Percentiles rank a stretch among this genome's conserved stretches.
Evolutionary conservation across 2,113 vertebrate genomes (phyloP).

Genomic region (Copsychus sechellarum): DNA sequence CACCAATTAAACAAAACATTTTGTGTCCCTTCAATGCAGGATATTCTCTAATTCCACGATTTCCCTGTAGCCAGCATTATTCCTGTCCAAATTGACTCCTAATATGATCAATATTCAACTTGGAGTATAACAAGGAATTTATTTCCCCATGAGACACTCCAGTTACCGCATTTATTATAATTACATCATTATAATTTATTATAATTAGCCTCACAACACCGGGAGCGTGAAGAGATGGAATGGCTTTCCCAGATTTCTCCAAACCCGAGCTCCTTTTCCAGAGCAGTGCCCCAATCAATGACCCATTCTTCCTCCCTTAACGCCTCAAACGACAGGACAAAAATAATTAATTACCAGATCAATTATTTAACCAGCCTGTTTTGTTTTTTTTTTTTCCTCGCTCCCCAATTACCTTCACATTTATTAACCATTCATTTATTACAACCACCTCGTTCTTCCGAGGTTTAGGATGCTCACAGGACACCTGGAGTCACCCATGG

Average conservation of each 20-base stretch:
- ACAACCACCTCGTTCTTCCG: background rate
- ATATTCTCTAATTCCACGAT: background rate
- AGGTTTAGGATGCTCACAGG: background rate
- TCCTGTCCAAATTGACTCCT: background rate
- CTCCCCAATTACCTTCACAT: background rate
- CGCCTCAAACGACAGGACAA: background rate
- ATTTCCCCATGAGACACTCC: fast-evolving
- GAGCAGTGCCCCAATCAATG: background rate
- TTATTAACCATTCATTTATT: background rate
- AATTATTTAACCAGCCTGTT: background rate
- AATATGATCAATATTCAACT: background rate
- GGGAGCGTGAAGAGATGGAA: background rate
- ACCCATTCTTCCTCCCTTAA: background rate
- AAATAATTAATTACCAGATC: background rate
- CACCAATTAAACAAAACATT: fast-evolving
- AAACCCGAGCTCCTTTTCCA: background rate
- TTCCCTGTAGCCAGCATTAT: background rate
- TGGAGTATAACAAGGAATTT: fast-evolving
- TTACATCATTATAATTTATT: background rate
- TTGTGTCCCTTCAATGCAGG: background rate
- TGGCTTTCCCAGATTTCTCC: background rate
- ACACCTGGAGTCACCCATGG: background rate
- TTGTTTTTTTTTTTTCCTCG: background rate
- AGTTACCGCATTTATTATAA: background rate
- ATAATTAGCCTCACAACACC: background rate